phyloP scores from a whole-genome alignment of 2,113 vertebrate species.

The Pseudolaguvia tuberculata region DNA sequence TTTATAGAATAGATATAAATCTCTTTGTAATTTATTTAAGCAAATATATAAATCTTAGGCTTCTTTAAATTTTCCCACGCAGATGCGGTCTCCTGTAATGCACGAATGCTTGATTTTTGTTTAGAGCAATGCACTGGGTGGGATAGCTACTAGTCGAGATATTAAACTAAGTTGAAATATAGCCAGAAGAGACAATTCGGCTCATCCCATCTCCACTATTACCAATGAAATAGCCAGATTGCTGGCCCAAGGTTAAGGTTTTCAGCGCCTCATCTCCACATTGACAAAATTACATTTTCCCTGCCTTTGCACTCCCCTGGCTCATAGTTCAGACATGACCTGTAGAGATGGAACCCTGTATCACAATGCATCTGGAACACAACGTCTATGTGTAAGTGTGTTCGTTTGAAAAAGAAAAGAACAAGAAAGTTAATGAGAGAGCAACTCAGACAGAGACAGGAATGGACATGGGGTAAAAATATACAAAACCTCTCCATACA shows the following conservation, averaged over 20 bases:
- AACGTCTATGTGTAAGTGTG: background rate
- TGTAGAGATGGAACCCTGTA: slow-evolving; percentile 23
- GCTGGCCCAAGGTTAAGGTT: slow-evolving; percentile 26
- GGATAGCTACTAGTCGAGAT: background rate
- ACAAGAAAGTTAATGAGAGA: background rate
- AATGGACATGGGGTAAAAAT: slow-evolving; percentile 8
- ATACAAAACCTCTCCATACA: background rate
- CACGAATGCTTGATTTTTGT: background rate
- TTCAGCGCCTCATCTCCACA: slow-evolving; percentile 38
- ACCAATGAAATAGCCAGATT: slow-evolving; percentile 4
- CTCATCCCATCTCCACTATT: background rate
- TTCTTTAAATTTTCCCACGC: background rate
- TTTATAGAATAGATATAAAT: too few species aligned
- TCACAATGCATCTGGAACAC: slow-evolving; percentile 29
- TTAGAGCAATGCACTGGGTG: background rate
- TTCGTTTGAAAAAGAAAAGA: background rate
- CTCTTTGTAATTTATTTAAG: too few species aligned
- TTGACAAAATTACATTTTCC: slow-evolving; percentile 35
- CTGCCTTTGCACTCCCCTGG: slow-evolving; percentile 18
- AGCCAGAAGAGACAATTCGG: background rate
- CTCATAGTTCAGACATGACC: slow-evolving; percentile 39
- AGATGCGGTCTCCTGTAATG: background rate
- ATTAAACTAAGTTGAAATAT: slow-evolving; percentile 9
- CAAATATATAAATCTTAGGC: too few species aligned
- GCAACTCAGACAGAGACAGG: background rate